Conservation (phyloP, 2,113 vertebrate genomes). For the Cyprinodon variegatus region DNA sequence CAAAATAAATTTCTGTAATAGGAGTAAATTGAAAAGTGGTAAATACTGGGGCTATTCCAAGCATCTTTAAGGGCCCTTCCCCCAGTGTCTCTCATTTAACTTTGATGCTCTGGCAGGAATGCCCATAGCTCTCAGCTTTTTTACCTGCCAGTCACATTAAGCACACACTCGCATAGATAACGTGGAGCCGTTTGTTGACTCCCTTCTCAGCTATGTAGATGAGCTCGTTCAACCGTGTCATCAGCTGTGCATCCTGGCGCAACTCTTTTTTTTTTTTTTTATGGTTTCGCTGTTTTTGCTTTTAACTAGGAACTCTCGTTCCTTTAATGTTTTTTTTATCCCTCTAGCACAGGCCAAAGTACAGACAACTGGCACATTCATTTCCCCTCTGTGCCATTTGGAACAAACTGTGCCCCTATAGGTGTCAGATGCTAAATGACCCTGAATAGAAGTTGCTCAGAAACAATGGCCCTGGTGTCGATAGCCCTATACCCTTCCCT, state of each 20-base stretch:
- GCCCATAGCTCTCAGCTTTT: conserved; percentile 38
- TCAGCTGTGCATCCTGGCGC: background rate
- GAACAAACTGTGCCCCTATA: conserved; percentile 67
- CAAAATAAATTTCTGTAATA: background rate
- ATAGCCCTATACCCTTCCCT: conserved; percentile 61
- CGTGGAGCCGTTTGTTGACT: conserved; percentile 14
- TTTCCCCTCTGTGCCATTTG: conserved; percentile 68
- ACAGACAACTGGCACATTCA: conserved; percentile 66
- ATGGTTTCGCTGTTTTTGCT: background rate
- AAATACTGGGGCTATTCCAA: conserved; percentile 31
- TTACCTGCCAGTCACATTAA: conserved; percentile 34
- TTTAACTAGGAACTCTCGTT: background rate
- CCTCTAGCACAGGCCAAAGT: conserved; percentile 20
- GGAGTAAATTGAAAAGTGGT: conserved; percentile 15
- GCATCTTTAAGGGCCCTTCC: conserved; percentile 10
- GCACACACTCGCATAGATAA: conserved; percentile 34
- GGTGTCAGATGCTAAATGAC: conserved; percentile 80
- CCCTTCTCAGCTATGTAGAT: conserved; percentile 51
- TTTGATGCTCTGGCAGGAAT: conserved; percentile 54
- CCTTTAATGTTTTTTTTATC: conserved; percentile 22
- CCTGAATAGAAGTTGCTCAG: conserved; percentile 72
- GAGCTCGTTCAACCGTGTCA: conserved; percentile 9
- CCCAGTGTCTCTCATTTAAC: conserved; percentile 28
- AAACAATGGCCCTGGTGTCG: conserved; percentile 76
- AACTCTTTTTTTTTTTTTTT: background rate